A percentile compares a stretch with the other conserved stretches of the same genome.
phyloP scores from a whole-genome alignment of 2,888 invertebrate species.

The Metallyticus violacea region DNA sequence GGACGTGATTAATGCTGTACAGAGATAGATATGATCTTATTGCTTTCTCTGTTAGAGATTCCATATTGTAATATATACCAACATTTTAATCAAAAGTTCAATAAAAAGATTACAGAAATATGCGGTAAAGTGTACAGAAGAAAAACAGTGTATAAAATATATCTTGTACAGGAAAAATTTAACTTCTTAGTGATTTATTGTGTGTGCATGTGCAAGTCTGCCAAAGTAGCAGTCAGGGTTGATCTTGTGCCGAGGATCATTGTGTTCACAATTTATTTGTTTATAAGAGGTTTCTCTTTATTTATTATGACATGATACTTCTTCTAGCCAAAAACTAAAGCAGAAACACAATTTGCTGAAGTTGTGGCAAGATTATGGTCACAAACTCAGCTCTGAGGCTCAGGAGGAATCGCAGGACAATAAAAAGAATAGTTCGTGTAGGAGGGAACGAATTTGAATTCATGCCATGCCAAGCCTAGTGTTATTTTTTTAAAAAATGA shows the following conservation, averaged over 20 bases:
- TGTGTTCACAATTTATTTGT: not conserved
- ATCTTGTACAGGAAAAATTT: not conserved
- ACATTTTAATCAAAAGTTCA: not conserved
- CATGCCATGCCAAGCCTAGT: not conserved
- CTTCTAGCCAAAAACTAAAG: not conserved
- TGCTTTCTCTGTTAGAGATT: not conserved
- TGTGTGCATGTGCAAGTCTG: not conserved
- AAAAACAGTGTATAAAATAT: not conserved
- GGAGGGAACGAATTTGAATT: not conserved
- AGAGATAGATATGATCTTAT: slow-evolving; percentile 50
- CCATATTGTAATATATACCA: not conserved
- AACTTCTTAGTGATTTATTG: not conserved
- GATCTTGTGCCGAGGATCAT: not conserved
- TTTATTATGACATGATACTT: not conserved
- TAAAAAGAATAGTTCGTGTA: not conserved
- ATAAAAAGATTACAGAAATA: not conserved
- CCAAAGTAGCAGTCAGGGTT: not conserved
- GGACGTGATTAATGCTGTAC: slow-evolving; percentile 72
- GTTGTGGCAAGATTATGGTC: not conserved
- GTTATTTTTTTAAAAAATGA: not conserved
- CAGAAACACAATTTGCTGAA: not conserved
- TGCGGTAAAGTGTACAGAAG: not conserved
- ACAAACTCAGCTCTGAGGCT: not conserved
- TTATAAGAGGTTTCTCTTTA: not conserved
- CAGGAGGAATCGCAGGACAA: not conserved